Conservation (phyloP, 2,113 vertebrate species). For the Antechinus flavipes region DNA sequence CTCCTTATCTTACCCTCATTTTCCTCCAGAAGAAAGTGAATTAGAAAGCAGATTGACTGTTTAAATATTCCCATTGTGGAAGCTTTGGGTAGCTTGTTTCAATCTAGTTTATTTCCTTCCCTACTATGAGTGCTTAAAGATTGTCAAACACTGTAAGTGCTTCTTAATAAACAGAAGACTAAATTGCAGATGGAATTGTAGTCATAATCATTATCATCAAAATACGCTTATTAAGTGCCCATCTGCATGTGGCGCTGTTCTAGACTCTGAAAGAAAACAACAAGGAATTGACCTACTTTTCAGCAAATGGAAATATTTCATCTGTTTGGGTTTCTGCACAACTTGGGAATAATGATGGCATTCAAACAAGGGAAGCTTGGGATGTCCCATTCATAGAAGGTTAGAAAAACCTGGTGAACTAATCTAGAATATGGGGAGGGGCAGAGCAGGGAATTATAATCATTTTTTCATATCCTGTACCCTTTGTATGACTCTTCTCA, state of each 20-base stretch:
- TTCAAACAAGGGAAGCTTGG: not conserved
- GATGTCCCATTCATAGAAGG: not conserved
- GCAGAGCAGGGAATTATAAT: not conserved
- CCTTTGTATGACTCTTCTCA: not conserved
- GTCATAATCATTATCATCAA: not conserved
- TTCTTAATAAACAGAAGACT: constrained; percentile 61
- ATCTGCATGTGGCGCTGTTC: not conserved
- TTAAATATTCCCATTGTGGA: not conserved
- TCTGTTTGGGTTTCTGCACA: not conserved
- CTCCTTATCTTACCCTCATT: too few species aligned
- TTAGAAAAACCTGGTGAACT: not conserved
- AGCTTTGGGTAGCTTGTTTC: not conserved
- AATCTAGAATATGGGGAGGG: not conserved
- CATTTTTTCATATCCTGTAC: not conserved
- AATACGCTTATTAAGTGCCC: not conserved
- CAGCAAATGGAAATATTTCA: not conserved
- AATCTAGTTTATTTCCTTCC: constrained; percentile 33
- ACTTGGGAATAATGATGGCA: not conserved
- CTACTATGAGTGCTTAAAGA: constrained; percentile 43
- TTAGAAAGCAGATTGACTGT: constrained; percentile 2
- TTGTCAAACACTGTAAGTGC: constrained; percentile 33
- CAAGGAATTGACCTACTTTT: constrained; percentile 18
- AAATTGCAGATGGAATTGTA: not conserved
- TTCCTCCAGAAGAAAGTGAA: not conserved
- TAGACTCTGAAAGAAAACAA: not conserved